Evolutionary conservation across 1,140 invertebrate genomes (phyloP).

Genomic region (Scaptomyza hsui): DNA sequence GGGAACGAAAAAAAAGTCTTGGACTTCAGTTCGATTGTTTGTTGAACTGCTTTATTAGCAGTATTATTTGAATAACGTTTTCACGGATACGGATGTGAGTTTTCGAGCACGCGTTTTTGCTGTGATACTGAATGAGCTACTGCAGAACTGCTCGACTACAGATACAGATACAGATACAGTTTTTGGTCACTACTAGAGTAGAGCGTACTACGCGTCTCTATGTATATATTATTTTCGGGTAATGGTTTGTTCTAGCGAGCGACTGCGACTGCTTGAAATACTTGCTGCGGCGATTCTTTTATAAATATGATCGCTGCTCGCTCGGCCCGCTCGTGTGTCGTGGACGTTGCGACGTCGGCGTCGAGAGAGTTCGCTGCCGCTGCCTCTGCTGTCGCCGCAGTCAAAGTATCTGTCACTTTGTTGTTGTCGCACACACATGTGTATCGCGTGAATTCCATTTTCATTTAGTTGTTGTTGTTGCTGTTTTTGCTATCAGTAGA

Average conservation of each 20-base stretch:
- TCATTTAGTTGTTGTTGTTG: slow-evolving; percentile 27
- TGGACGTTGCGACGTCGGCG: background rate
- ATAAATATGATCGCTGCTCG: slow-evolving; percentile 70
- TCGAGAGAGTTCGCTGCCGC: slow-evolving; percentile 34
- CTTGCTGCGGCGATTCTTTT: slow-evolving; percentile 70
- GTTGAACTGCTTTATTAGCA: background rate
- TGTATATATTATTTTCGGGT: slow-evolving; percentile 27
- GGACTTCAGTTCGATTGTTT: background rate
- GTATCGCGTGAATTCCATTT: slow-evolving; percentile 76
- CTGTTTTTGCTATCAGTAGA: slow-evolving; percentile 62
- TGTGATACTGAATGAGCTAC: background rate
- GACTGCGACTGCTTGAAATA: slow-evolving; percentile 78
- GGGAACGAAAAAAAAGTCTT: background rate
- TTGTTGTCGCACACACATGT: slow-evolving; percentile 52
- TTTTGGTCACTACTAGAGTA: background rate
- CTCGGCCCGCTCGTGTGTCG: background rate
- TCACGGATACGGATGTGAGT: slow-evolving; percentile 8
- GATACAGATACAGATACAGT: slow-evolving; percentile 27
- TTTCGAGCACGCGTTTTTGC: slow-evolving; percentile 24
- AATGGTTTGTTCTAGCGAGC: slow-evolving; percentile 70
- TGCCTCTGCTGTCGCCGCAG: slow-evolving; percentile 1
- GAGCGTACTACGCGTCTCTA: slow-evolving; percentile 15
- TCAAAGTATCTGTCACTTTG: slow-evolving; percentile 21
- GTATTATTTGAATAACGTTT: slow-evolving; percentile 6
- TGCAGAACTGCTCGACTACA: slow-evolving; percentile 1